Evolutionary conservation across 37 sponge, comb jelly and placozoan genomes (phyloP), one percentile per base, ranked within the genome.

Genomic region (Petrosia ficiformis): DNA sequence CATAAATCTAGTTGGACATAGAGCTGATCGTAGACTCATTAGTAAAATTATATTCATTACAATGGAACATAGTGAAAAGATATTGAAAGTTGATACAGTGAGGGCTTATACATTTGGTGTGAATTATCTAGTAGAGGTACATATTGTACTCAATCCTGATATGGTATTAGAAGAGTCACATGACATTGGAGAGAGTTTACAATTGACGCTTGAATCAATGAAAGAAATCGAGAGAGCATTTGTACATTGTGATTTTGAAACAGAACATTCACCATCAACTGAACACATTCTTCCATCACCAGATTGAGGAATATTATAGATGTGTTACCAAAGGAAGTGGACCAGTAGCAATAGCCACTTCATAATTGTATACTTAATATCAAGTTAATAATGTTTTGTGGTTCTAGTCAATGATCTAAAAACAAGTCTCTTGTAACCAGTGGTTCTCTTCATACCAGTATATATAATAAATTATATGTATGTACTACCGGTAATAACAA

Each of bases 191-290:
- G 86, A 84, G 67, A 66, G 57, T n/a, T 68, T 84, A n/a, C 86
- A 84, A 71, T 39, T 44, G 57, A 84, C 77, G 34, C 29, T 84
- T 31, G 86, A 84, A 38, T 63, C 52, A 0, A 57, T 84, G 26
- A 70, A 77, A 33, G 79, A 78, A 38, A 79, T 84, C 48, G 86
- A 84, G 68, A 71, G 86, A 39, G 86, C 86, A 2, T 84, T 84
- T 78, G 86, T 84, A 25, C 86, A 84, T 74, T 30, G 77, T 31
- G 86, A 84, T 74, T 84, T 72, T 65, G 86, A 84, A 39, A 65
- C 73, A 1, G 8, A 39, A 1, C 86, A 84, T 40, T 26, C 71
- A 56, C 86, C 86, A 16, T 73, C 79, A 28, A 34, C 28, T 30
- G 86, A 84, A 59, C 86, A 84, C 70, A 84, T 61, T n/a, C n/a